Evolutionary conservation across 2,888 invertebrate genomes (phyloP).

Genomic region (Epistrophe grossulariae): DNA sequence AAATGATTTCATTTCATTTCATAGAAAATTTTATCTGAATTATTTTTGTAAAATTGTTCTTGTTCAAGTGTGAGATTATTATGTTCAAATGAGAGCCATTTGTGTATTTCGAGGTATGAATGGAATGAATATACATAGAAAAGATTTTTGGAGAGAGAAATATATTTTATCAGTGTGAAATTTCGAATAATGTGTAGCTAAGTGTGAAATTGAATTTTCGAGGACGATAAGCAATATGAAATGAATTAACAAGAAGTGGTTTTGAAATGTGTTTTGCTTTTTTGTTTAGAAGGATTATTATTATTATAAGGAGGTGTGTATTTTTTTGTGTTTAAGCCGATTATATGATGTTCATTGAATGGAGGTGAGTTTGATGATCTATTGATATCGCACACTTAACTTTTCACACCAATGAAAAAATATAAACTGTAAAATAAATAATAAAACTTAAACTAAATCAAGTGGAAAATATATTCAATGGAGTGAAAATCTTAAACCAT

Average conservation of each 20-base stretch:
- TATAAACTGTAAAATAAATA: neutral
- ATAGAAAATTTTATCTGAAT: conserved; percentile 5
- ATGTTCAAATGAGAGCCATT: conserved; percentile 29
- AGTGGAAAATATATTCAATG: neutral
- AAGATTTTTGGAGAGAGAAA: conserved; percentile 17
- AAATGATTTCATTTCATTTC: conserved; percentile 20
- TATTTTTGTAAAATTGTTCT: conserved; percentile 32
- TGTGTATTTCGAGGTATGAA: neutral
- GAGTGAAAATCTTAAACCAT: neutral
- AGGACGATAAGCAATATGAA: conserved; percentile 42
- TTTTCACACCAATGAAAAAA: neutral
- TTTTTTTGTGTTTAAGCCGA: neutral
- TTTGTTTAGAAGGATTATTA: neutral
- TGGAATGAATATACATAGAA: neutral
- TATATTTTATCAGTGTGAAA: conserved; percentile 28
- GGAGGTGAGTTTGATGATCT: conserved; percentile 4
- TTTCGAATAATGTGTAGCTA: conserved; percentile 40
- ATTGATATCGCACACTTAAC: conserved; percentile 13
- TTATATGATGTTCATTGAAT: conserved; percentile 3
- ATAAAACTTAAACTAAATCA: neutral
- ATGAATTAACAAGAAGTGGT: conserved; percentile 27
- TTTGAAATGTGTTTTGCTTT: neutral
- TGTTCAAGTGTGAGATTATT: conserved; percentile 54
- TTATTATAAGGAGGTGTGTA: no score
- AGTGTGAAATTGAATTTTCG: conserved; percentile 63